Conservation (phyloP, 1,140 invertebrate species). For the Grapholita molesta region DNA sequence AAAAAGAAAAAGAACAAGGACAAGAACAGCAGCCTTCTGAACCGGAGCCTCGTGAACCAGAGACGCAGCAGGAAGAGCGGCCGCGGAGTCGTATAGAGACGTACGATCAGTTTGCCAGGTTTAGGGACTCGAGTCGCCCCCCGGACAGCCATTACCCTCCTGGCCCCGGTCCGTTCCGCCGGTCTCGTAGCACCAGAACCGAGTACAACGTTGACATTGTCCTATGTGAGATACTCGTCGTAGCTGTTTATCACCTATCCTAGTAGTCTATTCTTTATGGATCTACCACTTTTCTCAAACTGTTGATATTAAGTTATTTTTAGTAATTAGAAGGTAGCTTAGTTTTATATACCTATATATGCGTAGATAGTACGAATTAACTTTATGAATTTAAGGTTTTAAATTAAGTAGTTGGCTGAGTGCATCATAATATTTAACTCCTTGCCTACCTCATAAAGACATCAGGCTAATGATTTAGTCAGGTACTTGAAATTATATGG, state of each 20-base stretch:
- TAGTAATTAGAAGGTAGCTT: too few species aligned
- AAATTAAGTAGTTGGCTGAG: too few species aligned
- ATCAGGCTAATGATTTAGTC: too few species aligned
- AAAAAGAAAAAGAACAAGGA: not conserved
- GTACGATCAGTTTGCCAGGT: conserved; percentile 32
- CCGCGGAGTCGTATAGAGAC: conserved; percentile 30
- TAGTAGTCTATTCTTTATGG: too few species aligned
- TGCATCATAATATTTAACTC: too few species aligned
- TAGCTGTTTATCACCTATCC: not conserved
- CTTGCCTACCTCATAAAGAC: too few species aligned
- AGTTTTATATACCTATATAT: too few species aligned
- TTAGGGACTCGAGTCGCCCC: conserved; percentile 29
- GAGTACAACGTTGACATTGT: not conserved
- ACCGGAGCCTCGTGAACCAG: not conserved
- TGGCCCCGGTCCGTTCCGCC: conserved; percentile 10
- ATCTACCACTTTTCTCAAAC: too few species aligned
- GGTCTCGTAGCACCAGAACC: not conserved
- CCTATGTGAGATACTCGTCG: not conserved
- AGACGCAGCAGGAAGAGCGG: not conserved
- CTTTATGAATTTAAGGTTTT: too few species aligned
- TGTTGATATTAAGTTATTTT: too few species aligned
- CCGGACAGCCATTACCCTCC: conserved; percentile 33
- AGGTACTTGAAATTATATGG: too few species aligned
- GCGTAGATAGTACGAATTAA: too few species aligned
- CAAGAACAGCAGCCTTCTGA: not conserved